phyloP scores from a whole-genome alignment of 1,140 invertebrate species.

The Heterodera carotae region DNA sequence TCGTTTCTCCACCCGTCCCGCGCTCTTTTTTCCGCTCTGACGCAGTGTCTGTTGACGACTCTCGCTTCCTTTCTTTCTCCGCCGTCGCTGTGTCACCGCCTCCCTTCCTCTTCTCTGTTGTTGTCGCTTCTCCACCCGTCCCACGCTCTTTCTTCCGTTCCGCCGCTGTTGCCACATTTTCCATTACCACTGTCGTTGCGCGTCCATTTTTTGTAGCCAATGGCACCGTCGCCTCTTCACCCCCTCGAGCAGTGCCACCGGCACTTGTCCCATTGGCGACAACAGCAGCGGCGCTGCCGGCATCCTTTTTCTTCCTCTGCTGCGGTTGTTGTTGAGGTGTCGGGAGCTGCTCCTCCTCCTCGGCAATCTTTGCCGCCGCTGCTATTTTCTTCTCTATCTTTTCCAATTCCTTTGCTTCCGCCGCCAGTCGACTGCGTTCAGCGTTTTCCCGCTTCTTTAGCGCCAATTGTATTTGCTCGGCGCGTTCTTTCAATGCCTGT shows the following conservation, averaged over 20 bases:
- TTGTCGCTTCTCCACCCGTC: neutral
- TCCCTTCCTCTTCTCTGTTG: neutral
- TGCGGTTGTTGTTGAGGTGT: neutral
- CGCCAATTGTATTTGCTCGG: constrained; percentile 35
- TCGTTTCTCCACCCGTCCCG: too few relatives aligned
- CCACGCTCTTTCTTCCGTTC: neutral
- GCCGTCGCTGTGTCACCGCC: neutral
- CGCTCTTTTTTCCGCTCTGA: neutral
- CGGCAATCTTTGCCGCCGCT: neutral
- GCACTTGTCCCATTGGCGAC: neutral
- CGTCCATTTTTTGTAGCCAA: constrained; percentile 4
- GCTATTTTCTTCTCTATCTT: constrained; percentile 6
- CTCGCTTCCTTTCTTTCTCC: neutral
- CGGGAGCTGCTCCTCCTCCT: constrained; percentile 3
- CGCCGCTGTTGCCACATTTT: neutral
- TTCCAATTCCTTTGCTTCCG: constrained; percentile 28
- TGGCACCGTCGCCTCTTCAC: neutral
- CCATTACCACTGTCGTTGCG: neutral
- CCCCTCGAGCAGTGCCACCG: neutral
- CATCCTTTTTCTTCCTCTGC: too few relatives aligned
- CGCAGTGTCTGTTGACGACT: neutral
- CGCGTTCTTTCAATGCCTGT: constrained; percentile 31
- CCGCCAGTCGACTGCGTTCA: constrained; percentile 15
- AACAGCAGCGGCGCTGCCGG: too few relatives aligned
- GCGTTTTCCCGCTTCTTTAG: constrained; percentile 31